Evolutionary conservation across 2,113 vertebrate species (phyloP), one percentile per base, ranked within the genome.

Genomic region (Cynocephalus volans): DNA sequence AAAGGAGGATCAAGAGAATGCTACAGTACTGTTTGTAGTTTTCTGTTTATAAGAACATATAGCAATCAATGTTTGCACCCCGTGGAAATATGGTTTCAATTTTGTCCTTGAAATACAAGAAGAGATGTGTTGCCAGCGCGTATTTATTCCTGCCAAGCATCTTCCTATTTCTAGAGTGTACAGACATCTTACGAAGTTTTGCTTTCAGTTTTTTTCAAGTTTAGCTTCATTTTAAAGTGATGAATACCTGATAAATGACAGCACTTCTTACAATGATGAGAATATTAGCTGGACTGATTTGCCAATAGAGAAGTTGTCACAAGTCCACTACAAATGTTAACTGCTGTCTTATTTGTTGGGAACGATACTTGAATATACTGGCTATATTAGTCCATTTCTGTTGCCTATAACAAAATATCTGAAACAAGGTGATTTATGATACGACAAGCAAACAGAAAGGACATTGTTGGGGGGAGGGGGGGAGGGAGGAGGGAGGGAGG

Each of bases 81-180:
- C 91, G 62, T 69, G 73, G 70, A 98, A 95, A 70, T 92, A 72
- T 70, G 85, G 85, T 97, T 98, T 98, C 96, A 98, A 5, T 96
- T 98, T 98, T 97, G 96, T 88, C 67, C 98, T 97, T 97, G 94
- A 98, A 82, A 93, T 87, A 83, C 54, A 94, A 98, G 96, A 97
- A 50, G 81, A 96, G 72, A 83, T 79, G 79, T 89, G 60, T 62
- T 95, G 96, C 97, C 93, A 93, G 92, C 23, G 93, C 54, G 18
- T 79, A 92, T 85, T 94, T 91, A 96, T 93, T 84, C 92, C 92
- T 97, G 97, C 94, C 96, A 98, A 98, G 85, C 10, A 90, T 96
- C 89, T 97, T 96, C 76, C 96, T 97, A 62, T 96, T 97, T 97
- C 82, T 76, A 77, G 93, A 93, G 82, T 97, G 83, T 94, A 84